A percentile compares a stretch with the other conserved stretches of the same genome.
phyloP scores from a whole-genome alignment of 2,797 vertebrate genomes.

The Onychomys leucogaster region DNA sequence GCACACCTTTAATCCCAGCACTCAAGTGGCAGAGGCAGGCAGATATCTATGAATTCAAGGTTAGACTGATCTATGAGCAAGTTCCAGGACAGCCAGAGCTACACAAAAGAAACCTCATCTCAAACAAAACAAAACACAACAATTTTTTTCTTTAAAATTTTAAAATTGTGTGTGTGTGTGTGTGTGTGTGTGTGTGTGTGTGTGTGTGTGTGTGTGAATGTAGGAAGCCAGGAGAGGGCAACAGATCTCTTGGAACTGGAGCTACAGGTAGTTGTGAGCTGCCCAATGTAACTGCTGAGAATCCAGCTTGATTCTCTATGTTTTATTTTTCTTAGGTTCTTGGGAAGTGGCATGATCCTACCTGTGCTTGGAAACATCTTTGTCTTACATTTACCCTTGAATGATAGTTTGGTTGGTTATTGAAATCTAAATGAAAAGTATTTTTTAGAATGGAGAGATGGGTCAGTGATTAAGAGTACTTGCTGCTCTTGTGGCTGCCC shows the following conservation, averaged over 20 bases:
- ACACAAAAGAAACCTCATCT: too few relatives aligned
- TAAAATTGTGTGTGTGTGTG: not conserved
- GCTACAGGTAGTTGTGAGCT: not conserved
- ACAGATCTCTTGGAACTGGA: not conserved
- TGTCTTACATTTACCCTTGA: not conserved
- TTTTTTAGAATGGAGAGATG: not conserved
- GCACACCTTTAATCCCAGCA: too few relatives aligned
- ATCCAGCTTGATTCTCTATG: not conserved
- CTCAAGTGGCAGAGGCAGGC: too few relatives aligned
- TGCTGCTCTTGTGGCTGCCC: not conserved
- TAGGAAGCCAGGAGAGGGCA: not conserved
- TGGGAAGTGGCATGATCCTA: not conserved
- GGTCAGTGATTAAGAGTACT: not conserved
- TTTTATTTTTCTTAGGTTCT: slow-evolving; percentile 25
- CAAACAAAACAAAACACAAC: too few relatives aligned
- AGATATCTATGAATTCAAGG: too few relatives aligned
- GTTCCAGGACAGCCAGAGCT: too few relatives aligned
- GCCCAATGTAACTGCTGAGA: not conserved
- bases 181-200: too few relatives aligned
- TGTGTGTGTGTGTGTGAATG: not conserved
- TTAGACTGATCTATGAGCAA: too few relatives aligned
- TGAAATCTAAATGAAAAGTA: not conserved
- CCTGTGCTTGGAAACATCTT: not conserved
- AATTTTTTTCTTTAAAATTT: too few relatives aligned
- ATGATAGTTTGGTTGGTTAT: slow-evolving; percentile 19